Percentiles rank a stretch among this genome's conserved stretches.
Conservation (phyloP, 2,797 vertebrate genomes). For the Sebastolobus alascanus region DNA sequence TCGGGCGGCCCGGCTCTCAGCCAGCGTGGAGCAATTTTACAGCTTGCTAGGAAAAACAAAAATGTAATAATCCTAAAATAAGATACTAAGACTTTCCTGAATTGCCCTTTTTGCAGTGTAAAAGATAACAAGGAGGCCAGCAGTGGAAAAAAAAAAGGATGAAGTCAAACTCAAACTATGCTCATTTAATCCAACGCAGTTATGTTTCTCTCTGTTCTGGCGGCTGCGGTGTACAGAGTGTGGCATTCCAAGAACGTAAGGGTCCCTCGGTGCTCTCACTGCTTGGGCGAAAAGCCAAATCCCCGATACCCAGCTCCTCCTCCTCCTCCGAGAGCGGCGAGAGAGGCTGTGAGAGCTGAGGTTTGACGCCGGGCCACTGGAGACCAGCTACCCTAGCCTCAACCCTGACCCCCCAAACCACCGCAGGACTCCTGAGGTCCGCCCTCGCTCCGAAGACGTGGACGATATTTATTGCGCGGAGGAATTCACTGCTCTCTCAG, state of each 20-base stretch:
- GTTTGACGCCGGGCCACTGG: constrained; percentile 67
- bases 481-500: constrained; percentile 52
- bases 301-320: constrained; percentile 5
- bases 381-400: constrained; percentile 66
- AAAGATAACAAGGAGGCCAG: constrained; percentile 39
- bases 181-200: constrained; percentile 26
- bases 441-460: constrained; percentile 40
- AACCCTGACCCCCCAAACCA: constrained; percentile 71
- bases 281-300: constrained; percentile 46
- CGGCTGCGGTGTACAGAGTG: constrained; percentile 3
- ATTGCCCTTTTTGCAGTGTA: constrained; percentile 11
- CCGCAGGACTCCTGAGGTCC: constrained; percentile 55
- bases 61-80: background rate
- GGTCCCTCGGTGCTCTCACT: constrained; percentile 43
- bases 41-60: background rate
- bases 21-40: too few species aligned
- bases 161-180: constrained; percentile 57
- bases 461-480: constrained; percentile 66
- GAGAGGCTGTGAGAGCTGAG: constrained; percentile 53
- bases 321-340: constrained; percentile 21
- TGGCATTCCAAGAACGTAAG: constrained; percentile 43
- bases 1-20: too few species aligned
- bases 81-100: background rate
- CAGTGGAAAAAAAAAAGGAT: constrained; percentile 5
- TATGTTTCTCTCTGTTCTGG: constrained; percentile 24